Conservation (phyloP, 2,113 vertebrate species). For the Morone saxatilis region DNA sequence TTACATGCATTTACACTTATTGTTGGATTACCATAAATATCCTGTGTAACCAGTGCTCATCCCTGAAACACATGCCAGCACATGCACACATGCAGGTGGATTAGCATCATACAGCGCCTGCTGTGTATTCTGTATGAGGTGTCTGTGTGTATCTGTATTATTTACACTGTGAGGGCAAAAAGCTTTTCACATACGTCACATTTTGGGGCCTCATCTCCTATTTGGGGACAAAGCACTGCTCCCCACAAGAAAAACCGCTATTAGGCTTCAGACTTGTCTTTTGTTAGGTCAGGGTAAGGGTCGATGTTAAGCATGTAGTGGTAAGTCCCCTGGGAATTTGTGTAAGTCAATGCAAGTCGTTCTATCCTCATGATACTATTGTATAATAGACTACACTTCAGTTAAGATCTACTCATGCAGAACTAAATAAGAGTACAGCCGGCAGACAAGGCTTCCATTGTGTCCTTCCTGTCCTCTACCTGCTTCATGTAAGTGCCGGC, state of each 20-base stretch:
- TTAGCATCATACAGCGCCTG: not conserved
- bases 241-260: not conserved
- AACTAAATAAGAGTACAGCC: constrained; percentile 53
- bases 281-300: not conserved
- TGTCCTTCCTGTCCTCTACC: constrained; percentile 63
- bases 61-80: not conserved
- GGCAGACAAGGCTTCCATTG: constrained; percentile 65
- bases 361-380: not conserved
- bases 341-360: constrained; percentile 4
- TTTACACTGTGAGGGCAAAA: not conserved
- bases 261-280: not conserved
- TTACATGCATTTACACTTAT: not conserved
- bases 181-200: not conserved
- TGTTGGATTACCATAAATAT: not conserved
- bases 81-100: not conserved
- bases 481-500: constrained; percentile 49
- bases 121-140: not conserved
- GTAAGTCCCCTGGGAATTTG: not conserved
- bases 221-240: not conserved
- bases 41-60: not conserved
- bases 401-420: constrained; percentile 38
- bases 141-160: not conserved
- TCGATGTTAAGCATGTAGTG: not conserved
- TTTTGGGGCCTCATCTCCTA: not conserved
- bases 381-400: constrained; percentile 18